Conservation (phyloP, 2,797 vertebrate species). For the Mionectes olivaceus region DNA sequence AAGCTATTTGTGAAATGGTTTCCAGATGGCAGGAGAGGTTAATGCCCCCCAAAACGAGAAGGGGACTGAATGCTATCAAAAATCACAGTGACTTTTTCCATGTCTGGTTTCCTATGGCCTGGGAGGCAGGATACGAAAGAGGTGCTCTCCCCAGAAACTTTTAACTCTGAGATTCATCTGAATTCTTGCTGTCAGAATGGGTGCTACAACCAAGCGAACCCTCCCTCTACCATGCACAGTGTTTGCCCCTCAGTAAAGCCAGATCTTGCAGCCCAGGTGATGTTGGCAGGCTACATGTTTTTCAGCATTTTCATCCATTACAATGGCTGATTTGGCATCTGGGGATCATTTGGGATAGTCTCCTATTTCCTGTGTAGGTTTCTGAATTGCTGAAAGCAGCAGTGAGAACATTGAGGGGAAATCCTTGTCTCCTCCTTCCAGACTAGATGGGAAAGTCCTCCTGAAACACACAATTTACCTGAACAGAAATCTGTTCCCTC, state of each 20-base stretch:
- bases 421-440: neutral
- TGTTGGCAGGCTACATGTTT: accelerated
- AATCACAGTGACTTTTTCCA: neutral
- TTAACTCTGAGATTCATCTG: neutral
- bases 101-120: neutral
- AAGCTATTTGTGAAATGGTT: conserved; percentile 46
- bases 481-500: neutral
- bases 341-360: neutral
- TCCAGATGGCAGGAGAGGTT: conserved; percentile 32
- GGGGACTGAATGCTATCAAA: neutral
- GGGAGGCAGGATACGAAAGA: neutral
- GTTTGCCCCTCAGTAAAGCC: neutral
- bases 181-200: neutral
- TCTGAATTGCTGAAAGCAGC: neutral
- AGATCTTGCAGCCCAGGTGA: neutral
- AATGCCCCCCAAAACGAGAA: neutral
- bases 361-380: neutral
- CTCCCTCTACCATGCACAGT: accelerated
- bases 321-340: neutral
- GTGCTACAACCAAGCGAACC: neutral
- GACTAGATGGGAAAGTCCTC: neutral
- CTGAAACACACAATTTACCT: neutral
- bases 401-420: neutral
- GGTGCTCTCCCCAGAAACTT: neutral
- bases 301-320: neutral